Percentiles rank a stretch among this genome's conserved stretches.
These are phyloP conservation scores for Idaea biselata DNA, from an alignment of 2,888 invertebrate species.

Conservation along the genomic window DNA sequence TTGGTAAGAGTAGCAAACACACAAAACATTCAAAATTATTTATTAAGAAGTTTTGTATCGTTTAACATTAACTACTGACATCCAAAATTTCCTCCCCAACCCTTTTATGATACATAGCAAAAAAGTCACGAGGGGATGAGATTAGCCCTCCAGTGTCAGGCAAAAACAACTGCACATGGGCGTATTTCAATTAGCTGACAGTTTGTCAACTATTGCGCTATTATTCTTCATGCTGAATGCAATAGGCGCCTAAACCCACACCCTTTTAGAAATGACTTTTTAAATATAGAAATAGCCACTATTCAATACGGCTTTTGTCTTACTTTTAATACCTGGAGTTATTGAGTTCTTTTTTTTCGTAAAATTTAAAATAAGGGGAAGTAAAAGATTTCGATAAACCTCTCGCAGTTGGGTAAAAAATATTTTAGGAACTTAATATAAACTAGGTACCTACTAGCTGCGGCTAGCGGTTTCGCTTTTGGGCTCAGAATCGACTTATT, in stretches of 20 bases:
- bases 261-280: slow-evolving; percentile 24
- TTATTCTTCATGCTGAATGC: slow-evolving; percentile 43
- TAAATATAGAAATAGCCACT: slow-evolving; percentile 27
- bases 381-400: neutral
- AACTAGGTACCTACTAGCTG: too few relatives aligned
- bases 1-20: too few relatives aligned
- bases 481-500: too few relatives aligned
- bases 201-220: slow-evolving; percentile 70
- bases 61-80: slow-evolving; percentile 41
- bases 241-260: slow-evolving; percentile 25
- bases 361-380: neutral
- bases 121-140: slow-evolving; percentile 55
- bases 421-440: too few relatives aligned
- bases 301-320: neutral
- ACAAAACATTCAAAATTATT: too few relatives aligned
- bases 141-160: slow-evolving; percentile 69
- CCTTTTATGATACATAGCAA: slow-evolving; percentile 57
- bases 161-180: slow-evolving; percentile 76
- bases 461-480: too few relatives aligned
- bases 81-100: slow-evolving; percentile 46
- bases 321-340: neutral
- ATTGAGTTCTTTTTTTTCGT: neutral
- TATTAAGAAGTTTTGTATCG: neutral
- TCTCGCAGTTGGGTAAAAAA: too few relatives aligned
- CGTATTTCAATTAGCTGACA: slow-evolving; percentile 80